phyloP scores from a whole-genome alignment of 1,140 invertebrate genomes.

The Heliothis subflexa region DNA sequence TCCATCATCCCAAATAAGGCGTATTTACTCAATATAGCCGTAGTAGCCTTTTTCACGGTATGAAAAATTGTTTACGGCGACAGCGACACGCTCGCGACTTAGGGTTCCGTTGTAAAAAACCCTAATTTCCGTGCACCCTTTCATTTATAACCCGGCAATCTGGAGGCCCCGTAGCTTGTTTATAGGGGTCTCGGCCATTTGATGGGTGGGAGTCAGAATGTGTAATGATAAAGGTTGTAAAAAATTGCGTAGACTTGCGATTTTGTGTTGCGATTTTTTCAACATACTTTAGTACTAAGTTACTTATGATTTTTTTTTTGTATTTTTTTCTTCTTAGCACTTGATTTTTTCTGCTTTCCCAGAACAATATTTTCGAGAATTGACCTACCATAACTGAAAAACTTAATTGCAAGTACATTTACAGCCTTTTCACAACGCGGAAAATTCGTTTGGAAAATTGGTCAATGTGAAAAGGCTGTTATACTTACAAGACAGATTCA shows the following conservation, averaged over 20 bases:
- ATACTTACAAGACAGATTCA: not conserved
- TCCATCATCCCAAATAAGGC: slow-evolving; percentile 66
- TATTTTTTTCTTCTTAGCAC: too few relatives aligned
- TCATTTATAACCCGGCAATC: slow-evolving; percentile 84
- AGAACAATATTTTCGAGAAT: too few relatives aligned
- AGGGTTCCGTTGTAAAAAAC: slow-evolving; percentile 80
- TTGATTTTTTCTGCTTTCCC: too few relatives aligned
- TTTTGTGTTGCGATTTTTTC: slow-evolving; percentile 10
- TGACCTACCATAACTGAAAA: too few relatives aligned
- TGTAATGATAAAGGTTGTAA: slow-evolving; percentile 83
- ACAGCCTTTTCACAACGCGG: too few relatives aligned
- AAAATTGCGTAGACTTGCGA: slow-evolving; percentile 63
- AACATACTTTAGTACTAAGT: too few relatives aligned
- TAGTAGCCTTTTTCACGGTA: slow-evolving; percentile 67
- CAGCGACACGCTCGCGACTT: slow-evolving; percentile 64
- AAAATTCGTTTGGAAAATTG: too few relatives aligned
- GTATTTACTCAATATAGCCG: slow-evolving; percentile 61
- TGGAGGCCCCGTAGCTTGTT: slow-evolving; percentile 82
- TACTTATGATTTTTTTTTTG: too few relatives aligned
- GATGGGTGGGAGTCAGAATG: slow-evolving; percentile 81
- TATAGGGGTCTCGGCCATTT: slow-evolving; percentile 80
- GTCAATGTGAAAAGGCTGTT: too few relatives aligned
- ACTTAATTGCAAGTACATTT: too few relatives aligned
- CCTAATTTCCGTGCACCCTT: slow-evolving; percentile 84
- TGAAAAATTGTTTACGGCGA: slow-evolving; percentile 82